A percentile compares a stretch with the other conserved stretches of the same genome.
Conservation (phyloP, 2,797 vertebrate species). For the Ceryle rudis region DNA sequence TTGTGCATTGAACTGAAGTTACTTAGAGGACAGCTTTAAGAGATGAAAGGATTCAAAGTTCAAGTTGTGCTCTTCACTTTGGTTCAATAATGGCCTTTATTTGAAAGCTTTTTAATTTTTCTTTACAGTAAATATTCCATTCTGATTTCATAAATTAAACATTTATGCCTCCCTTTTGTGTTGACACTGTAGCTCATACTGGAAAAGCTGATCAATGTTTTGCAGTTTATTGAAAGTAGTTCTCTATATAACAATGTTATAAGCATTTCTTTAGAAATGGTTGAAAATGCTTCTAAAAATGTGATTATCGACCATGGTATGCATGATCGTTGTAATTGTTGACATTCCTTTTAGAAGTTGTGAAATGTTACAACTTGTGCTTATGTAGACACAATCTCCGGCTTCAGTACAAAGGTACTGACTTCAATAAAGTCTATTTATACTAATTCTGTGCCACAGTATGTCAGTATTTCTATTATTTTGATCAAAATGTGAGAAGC, state of each 20-base stretch:
- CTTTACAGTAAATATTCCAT: constrained; percentile 89
- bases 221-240: constrained; percentile 90
- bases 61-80: constrained; percentile 86
- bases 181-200: constrained; percentile 88
- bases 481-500: constrained; percentile 3
- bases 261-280: constrained; percentile 89
- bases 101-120: constrained; percentile 89
- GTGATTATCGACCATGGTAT: constrained; percentile 87
- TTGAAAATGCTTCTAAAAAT: constrained; percentile 87
- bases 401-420: constrained; percentile 90
- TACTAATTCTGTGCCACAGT: constrained; percentile 78
- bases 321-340: constrained; percentile 92
- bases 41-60: constrained; percentile 81
- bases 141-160: constrained; percentile 91
- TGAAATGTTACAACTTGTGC: constrained; percentile 91
- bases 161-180: constrained; percentile 88
- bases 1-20: constrained; percentile 79
- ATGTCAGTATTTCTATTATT: constrained; percentile 74
- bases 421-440: constrained; percentile 89
- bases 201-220: constrained; percentile 88
- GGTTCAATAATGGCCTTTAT: constrained; percentile 88
- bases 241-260: constrained; percentile 87
- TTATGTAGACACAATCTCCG: constrained; percentile 89
- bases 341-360: constrained; percentile 92
- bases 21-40: constrained; percentile 83